Conservation (phyloP, 1,140 invertebrate genomes). For the Geopemphigus sp. region DNA sequence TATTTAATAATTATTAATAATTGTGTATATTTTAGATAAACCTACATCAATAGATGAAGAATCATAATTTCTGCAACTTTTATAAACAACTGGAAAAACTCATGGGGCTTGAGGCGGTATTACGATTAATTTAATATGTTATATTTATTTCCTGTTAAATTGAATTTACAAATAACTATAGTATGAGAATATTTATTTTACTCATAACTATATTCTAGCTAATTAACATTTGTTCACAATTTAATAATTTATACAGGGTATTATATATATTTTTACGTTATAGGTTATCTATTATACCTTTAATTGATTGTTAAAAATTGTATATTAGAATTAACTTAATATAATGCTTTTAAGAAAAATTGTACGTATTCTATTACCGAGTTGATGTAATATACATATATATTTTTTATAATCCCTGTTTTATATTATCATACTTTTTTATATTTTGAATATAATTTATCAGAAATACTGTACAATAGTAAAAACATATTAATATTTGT, state of each 20-base stretch:
- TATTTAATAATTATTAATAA: not conserved
- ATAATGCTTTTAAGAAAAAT: not conserved
- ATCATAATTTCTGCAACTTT: not conserved
- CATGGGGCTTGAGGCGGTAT: not conserved
- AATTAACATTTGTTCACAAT: constrained; percentile 13
- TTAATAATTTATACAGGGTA: constrained; percentile 38
- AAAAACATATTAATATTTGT: no score
- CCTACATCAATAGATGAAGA: constrained; percentile 2
- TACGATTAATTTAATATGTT: constrained; percentile 4
- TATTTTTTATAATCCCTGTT: not conserved
- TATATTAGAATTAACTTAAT: constrained; percentile 13
- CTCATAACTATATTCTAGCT: constrained; percentile 2
- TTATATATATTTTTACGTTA: constrained; percentile 13
- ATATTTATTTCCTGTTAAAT: not conserved
- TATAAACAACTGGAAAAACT: not conserved
- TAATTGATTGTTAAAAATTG: not conserved
- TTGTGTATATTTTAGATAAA: constrained; percentile 21
- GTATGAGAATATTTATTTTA: not conserved
- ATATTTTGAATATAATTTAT: no score
- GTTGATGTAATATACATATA: constrained; percentile 16
- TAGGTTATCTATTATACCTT: not conserved
- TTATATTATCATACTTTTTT: no score
- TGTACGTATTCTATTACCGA: not conserved
- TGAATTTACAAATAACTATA: not conserved
- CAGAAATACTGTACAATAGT: no score